A percentile compares a stretch with the other conserved stretches of the same genome.
Evolutionary conservation across 2,888 invertebrate species (phyloP).

Genomic region (Asteroscopus sphinx): DNA sequence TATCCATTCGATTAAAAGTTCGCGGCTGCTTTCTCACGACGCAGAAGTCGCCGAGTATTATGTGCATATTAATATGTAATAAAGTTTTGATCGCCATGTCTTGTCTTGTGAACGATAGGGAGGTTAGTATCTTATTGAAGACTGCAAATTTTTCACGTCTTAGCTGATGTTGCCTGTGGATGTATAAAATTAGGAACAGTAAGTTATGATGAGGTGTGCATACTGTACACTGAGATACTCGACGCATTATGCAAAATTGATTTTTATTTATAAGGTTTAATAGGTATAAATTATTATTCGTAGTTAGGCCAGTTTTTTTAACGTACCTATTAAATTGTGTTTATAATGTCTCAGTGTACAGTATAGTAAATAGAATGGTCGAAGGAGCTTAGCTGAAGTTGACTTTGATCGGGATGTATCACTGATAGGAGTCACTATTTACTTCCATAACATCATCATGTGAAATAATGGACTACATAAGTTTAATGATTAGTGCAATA

Average conservation of each 20-base stretch:
- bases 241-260: conserved; percentile 49
- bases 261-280: conserved; percentile 47
- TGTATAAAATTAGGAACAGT: conserved; percentile 73
- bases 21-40: conserved; percentile 20
- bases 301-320: conserved; percentile 51
- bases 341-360: conserved; percentile 60
- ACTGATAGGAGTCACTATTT: conserved; percentile 61
- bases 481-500: conserved; percentile 86
- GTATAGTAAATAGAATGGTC: conserved; percentile 56
- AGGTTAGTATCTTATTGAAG: conserved; percentile 85
- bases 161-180: conserved; percentile 80
- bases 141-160: conserved; percentile 86
- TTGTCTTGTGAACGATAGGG: conserved; percentile 79
- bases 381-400: conserved; percentile 55
- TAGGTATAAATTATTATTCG: conserved; percentile 51
- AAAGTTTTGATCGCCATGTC: conserved; percentile 75
- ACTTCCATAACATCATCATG: conserved; percentile 82
- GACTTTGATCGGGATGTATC: conserved; percentile 52
- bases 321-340: conserved; percentile 39
- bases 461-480: conserved; percentile 82
- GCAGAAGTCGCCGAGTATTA: conserved; percentile 38
- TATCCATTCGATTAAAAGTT: not conserved
- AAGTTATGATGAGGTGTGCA: conserved; percentile 60
- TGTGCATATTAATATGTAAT: conserved; percentile 50
- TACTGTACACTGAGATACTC: conserved; percentile 65